Evolutionary conservation across 92 coral and sea anemone species (phyloP).

Genomic region (Siderastrea radians): DNA sequence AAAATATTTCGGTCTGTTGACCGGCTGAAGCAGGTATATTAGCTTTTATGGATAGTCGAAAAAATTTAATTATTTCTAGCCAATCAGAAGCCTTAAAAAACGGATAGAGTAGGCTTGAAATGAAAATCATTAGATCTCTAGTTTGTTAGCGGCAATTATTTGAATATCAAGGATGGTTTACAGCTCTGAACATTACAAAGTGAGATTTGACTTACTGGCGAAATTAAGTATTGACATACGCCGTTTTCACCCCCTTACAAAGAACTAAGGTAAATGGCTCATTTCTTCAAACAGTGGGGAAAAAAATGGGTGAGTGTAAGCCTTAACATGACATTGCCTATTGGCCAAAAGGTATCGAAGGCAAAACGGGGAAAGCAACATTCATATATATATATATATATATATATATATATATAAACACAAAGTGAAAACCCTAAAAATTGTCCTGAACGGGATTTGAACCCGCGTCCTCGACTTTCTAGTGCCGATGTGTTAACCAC

Average conservation of each 20-base stretch:
- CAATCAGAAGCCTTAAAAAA: neutral
- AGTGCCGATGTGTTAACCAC: no score
- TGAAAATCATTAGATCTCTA: neutral
- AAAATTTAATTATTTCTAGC: conserved; percentile 24
- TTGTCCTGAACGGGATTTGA: no score
- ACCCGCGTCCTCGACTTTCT: no score
- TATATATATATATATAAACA: no score
- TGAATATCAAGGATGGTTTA: neutral
- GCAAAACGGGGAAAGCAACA: no score
- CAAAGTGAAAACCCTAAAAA: no score
- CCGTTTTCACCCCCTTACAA: no score
- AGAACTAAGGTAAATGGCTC: neutral
- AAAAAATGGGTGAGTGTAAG: neutral
- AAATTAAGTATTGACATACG: neutral
- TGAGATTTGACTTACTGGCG: neutral
- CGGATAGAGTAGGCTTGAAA: neutral
- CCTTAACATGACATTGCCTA: neutral
- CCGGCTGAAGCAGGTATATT: conserved; percentile 3
- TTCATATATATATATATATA: no score
- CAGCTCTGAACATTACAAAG: neutral
- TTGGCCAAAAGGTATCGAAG: neutral
- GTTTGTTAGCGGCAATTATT: neutral
- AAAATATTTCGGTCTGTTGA: neutral
- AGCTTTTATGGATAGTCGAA: neutral
- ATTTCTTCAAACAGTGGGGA: neutral